Percentiles rank a stretch among this genome's conserved stretches.
Evolutionary conservation across 2,888 invertebrate genomes (phyloP).

Genomic region (Hoplodrina ambigua): DNA sequence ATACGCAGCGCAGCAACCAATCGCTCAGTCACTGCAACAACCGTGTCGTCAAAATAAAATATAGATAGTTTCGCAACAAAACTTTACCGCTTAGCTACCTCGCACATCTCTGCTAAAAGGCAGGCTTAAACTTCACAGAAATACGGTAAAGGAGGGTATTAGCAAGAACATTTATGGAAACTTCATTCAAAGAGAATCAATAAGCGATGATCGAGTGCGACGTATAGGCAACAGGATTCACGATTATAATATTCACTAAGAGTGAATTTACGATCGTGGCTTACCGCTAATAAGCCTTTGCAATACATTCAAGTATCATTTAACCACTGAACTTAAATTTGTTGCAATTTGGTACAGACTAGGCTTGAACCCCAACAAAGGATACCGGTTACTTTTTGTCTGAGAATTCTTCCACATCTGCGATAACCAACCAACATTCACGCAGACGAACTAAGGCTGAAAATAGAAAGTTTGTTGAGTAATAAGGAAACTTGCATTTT

Average conservation of each 20-base stretch:
- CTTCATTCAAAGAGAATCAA: neutral
- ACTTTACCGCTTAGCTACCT: neutral
- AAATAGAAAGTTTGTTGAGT: conserved; percentile 32
- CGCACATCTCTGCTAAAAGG: neutral
- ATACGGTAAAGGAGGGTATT: neutral
- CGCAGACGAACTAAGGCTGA: neutral
- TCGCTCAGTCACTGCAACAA: no score
- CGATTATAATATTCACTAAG: neutral
- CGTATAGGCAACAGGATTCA: neutral
- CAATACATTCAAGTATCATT: neutral
- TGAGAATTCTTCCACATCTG: no score
- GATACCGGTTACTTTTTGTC: no score
- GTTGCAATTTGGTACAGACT: no score
- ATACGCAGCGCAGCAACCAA: no score
- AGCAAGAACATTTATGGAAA: neutral
- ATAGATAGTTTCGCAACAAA: neutral
- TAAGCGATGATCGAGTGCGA: neutral
- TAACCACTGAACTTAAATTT: neutral
- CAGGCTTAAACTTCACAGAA: neutral
- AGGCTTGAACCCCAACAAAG: no score
- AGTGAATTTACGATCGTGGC: no score
- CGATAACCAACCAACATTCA: no score
- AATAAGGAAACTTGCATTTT: conserved; percentile 21
- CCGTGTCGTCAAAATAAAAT: no score
- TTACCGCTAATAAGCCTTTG: neutral